A percentile compares a stretch with the other conserved stretches of the same genome.
These are phyloP conservation scores for Mustelus asterias DNA, from an alignment of 2,113 vertebrate genomes.

Conservation along the genomic window DNA sequence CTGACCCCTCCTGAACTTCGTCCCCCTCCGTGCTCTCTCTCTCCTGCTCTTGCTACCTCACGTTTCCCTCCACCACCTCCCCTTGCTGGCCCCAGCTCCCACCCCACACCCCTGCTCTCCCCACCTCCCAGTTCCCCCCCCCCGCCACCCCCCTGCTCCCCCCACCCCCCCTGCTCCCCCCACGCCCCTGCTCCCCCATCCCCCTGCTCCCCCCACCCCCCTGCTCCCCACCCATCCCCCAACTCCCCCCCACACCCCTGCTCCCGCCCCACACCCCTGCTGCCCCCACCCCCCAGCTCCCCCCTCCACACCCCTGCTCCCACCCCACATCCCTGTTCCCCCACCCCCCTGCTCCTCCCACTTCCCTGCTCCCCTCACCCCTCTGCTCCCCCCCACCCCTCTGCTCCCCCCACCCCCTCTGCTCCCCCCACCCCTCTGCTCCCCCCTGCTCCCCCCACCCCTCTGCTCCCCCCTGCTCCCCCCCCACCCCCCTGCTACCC, in stretches of 20 bases:
- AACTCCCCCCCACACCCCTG: too few relatives aligned
- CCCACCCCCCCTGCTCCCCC: background rate
- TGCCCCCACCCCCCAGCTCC: too few relatives aligned
- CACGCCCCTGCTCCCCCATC: background rate
- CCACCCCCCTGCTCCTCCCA: rapidly evolving
- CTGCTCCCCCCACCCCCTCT: too few relatives aligned
- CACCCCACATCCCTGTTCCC: background rate
- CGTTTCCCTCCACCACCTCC: background rate
- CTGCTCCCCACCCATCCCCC: too few relatives aligned
- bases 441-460: background rate
- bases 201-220: background rate
- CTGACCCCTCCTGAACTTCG: too few relatives aligned
- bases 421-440: too few relatives aligned
- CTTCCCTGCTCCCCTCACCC: too few relatives aligned
- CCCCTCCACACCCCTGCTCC: background rate
- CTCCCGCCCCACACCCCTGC: too few relatives aligned
- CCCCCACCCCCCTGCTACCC: background rate
- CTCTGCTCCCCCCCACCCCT: too few relatives aligned
- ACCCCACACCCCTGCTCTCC: background rate
- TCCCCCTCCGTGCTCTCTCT: rapidly evolving
- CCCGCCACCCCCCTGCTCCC: too few relatives aligned
- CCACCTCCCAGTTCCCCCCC: rapidly evolving
- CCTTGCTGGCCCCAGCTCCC: background rate
- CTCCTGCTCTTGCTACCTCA: background rate
- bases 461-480: background rate